Evolutionary conservation across 2,797 vertebrate genomes (phyloP).

Genomic region (Sebastes steindachneri): DNA sequence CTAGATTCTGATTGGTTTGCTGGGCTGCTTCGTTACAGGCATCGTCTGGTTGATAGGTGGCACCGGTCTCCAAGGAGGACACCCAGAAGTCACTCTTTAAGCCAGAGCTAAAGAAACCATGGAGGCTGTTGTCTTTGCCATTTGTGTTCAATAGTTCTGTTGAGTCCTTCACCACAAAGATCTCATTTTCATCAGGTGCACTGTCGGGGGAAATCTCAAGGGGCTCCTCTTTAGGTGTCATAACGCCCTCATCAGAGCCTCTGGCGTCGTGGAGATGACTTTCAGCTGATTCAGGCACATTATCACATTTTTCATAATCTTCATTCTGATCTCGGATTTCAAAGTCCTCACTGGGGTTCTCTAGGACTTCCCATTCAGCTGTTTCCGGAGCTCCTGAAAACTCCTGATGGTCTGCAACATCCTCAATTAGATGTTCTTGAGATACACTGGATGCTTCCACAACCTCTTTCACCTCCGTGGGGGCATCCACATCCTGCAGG

Average conservation of each 20-base stretch:
- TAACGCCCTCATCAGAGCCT: neutral
- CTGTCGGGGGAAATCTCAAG: slow-evolving; percentile 33
- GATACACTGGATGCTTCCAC: neutral
- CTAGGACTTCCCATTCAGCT: slow-evolving; percentile 54
- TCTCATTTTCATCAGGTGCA: slow-evolving; percentile 10
- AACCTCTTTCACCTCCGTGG: neutral
- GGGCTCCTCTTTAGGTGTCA: slow-evolving; percentile 18
- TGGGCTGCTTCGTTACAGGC: slow-evolving; percentile 21
- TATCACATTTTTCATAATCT: neutral
- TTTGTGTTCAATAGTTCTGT: slow-evolving; percentile 43
- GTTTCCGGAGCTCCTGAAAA: slow-evolving; percentile 26
- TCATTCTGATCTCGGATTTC: slow-evolving; percentile 9
- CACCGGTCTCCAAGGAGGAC: slow-evolving; percentile 68
- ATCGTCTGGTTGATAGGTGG: slow-evolving; percentile 58
- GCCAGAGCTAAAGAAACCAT: slow-evolving; percentile 48
- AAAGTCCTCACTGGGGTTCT: slow-evolving; percentile 29
- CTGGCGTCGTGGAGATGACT: neutral
- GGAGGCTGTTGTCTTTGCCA: slow-evolving; percentile 51
- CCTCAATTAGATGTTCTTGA: slow-evolving; percentile 28
- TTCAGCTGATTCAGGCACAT: slow-evolving; percentile 11
- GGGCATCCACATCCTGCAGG: neutral
- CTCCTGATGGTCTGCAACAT: neutral
- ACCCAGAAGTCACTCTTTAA: slow-evolving; percentile 71
- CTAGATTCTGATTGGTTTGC: slow-evolving; percentile 49
- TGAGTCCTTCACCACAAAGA: slow-evolving; percentile 50